Base-by-base conservation (phyloP, 2,113 vertebrate genomes). In the Pterocles gutturalis region DNA sequence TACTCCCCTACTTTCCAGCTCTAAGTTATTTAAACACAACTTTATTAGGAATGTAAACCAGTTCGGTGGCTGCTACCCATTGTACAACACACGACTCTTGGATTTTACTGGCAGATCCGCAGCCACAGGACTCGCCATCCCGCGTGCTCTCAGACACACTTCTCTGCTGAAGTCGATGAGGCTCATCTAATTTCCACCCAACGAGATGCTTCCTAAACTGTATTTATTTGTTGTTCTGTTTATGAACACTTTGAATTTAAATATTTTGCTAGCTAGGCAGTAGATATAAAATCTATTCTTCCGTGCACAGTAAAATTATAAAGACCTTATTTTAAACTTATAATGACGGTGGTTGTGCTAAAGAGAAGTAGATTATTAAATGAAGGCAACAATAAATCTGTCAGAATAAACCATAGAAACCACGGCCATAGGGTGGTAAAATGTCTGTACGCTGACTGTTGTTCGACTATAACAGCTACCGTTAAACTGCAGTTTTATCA, bases 401-500 rank as follows among this genome's bases (percentile, higher is more conserved):
- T 95, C 94, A 73, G 92, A 94, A 80, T 79, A 87, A 90, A 88
- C 95, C 79, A 60, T 71, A 91, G 95, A 96, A 97, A 93, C 95
- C 71, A 87, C 61, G 77, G 64, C 96, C 92, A 83, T 36, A 80
- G 62, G 81, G 95, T 94, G 83, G 90, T 96, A 95, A 98, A 98
- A 97, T 96, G 84, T 66, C 72, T 97, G 86, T 95, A 67, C n/a
- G n/a, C 60, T 57, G 95, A 96, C 90, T 96, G 94, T 97, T 97
- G 97, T 96, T 97, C 97, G 92, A 92, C 87, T 96, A 41, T 81
- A 95, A 95, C 61, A 91, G 79, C 90, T 93, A 94, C 94, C 96
- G 96, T 96, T 98, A 97, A 98, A 95, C 77, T 92, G 95, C 94
- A 96, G 45, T 93, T 98, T 98, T 98, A 98, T 97, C 93, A 94